Conservation (phyloP, 1,140 invertebrate species). For the Zaprionus lachaisei region DNA sequence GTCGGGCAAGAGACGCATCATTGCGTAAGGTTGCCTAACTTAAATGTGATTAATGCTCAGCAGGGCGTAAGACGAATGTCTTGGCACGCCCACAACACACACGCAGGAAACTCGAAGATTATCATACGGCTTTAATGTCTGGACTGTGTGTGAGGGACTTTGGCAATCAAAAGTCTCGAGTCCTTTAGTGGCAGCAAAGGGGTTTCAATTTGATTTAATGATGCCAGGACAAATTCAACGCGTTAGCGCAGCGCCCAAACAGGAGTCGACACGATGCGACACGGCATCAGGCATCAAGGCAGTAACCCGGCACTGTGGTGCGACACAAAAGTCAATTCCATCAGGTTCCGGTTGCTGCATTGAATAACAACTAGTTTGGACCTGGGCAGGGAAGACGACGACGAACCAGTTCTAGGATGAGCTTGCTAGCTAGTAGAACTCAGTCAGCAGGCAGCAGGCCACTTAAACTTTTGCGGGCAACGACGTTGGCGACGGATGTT, state of each 20-base stretch:
- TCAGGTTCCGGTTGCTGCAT: conserved; percentile 79
- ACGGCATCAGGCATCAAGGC: not conserved
- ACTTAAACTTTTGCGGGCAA: conserved; percentile 74
- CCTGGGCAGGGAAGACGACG: conserved; percentile 20
- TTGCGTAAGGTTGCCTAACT: conserved; percentile 50
- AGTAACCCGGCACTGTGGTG: conserved; percentile 11
- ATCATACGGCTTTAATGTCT: conserved; percentile 6
- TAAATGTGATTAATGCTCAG: conserved; percentile 76
- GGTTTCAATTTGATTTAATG: conserved; percentile 82
- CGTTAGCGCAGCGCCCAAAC: conserved; percentile 45
- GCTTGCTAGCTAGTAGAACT: conserved; percentile 6
- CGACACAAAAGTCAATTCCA: conserved; percentile 79
- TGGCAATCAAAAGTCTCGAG: conserved; percentile 75
- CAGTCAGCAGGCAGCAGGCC: conserved; percentile 32
- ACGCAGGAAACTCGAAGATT: conserved; percentile 12
- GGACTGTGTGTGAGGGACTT: conserved; percentile 21
- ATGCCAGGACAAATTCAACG: conserved; percentile 78
- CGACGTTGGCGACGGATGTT: conserved; percentile 58
- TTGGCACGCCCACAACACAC: conserved; percentile 48
- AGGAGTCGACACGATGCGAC: conserved; percentile 37
- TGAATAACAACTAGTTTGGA: conserved; percentile 77
- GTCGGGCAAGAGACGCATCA: conserved; percentile 49
- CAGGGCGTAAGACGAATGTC: conserved; percentile 62
- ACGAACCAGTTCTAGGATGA: conserved; percentile 22
- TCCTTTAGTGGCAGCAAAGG: conserved; percentile 69